These are phyloP conservation scores for Ernsta delagoae DNA, from an alignment of 2,888 invertebrate genomes.

Conservation along the genomic window DNA sequence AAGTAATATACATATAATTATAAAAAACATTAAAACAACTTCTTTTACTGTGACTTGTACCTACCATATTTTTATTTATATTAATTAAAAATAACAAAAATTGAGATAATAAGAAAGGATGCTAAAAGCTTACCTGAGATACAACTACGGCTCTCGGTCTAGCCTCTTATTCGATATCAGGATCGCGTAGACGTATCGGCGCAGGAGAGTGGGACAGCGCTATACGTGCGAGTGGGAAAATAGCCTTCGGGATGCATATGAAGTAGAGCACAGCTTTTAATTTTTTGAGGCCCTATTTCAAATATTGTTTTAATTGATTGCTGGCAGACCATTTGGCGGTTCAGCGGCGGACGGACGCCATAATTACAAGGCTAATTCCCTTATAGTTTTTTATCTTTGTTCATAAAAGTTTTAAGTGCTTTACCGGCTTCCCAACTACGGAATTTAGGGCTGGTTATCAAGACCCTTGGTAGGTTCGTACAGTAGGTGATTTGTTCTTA, in stretches of 20 bases:
- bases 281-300: slow-evolving; percentile 79
- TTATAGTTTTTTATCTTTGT: slow-evolving; percentile 50
- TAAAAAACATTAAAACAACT: too few relatives aligned
- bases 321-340: slow-evolving; percentile 77
- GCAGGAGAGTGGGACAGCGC: slow-evolving; percentile 61
- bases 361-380: slow-evolving; percentile 72
- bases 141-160: slow-evolving; percentile 24
- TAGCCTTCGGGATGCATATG: slow-evolving; percentile 62
- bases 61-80: too few relatives aligned
- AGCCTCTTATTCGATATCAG: slow-evolving; percentile 53
- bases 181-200: slow-evolving; percentile 77
- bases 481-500: too few relatives aligned
- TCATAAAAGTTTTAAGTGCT: slow-evolving; percentile 18
- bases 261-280: slow-evolving; percentile 73
- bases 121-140: too few relatives aligned
- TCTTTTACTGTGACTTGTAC: too few relatives aligned
- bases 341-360: slow-evolving; percentile 50
- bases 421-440: slow-evolving; percentile 41
- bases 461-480: too few relatives aligned
- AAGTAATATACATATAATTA: too few relatives aligned
- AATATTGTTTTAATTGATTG: slow-evolving; percentile 77
- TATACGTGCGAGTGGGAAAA: slow-evolving; percentile 48
- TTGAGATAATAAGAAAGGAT: too few relatives aligned
- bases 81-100: too few relatives aligned
- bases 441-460: slow-evolving; percentile 37